Evolutionary conservation across 2,888 invertebrate species (phyloP).

Genomic region (Phengaris alcon): DNA sequence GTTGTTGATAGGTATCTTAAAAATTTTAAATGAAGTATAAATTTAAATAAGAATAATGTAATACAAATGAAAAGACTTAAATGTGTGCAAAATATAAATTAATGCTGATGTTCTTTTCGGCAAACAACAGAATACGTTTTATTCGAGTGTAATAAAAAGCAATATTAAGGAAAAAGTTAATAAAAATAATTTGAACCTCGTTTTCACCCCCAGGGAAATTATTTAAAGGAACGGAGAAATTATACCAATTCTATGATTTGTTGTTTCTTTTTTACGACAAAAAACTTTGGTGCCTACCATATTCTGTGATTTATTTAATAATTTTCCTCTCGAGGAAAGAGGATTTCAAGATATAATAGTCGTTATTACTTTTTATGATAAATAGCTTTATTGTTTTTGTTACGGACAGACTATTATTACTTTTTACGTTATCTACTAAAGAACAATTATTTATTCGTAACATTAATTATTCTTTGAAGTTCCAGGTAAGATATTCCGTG

Average conservation of each 20-base stretch:
- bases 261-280: slow-evolving; percentile 28
- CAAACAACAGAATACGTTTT: slow-evolving; percentile 7
- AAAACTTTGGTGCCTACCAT: not conserved
- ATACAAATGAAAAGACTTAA: not conserved
- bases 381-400: not conserved
- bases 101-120: not conserved
- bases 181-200: slow-evolving; percentile 14
- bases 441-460: no score
- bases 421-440: not conserved
- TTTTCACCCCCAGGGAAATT: slow-evolving; percentile 36
- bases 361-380: not conserved
- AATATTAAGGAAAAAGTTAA: slow-evolving; percentile 21
- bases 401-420: not conserved
- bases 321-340: not conserved
- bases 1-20: no score
- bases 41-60: not conserved
- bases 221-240: slow-evolving; percentile 33
- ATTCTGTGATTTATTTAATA: slow-evolving; percentile 13
- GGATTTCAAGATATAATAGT: not conserved
- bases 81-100: not conserved
- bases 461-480: no score
- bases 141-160: slow-evolving; percentile 22
- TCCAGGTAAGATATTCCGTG: not conserved
- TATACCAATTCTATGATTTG: slow-evolving; percentile 24
- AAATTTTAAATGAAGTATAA: no score